Base-by-base conservation (phyloP, 2,113 vertebrate species). In the Xenus cinereus region DNA sequence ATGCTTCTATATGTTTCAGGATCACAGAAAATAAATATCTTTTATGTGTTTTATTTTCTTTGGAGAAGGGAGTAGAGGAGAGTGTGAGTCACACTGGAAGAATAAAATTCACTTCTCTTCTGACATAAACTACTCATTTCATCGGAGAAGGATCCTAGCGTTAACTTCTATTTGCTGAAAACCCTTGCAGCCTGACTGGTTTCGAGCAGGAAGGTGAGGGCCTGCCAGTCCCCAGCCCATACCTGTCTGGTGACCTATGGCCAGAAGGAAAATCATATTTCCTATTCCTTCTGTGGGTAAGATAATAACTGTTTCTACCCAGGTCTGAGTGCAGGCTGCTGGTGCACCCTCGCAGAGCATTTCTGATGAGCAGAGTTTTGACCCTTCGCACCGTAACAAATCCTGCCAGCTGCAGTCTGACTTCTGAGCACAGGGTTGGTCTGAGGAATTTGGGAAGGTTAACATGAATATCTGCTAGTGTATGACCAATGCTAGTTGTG, bases 21-120 rank as follows among this genome's bases (percentile, higher is more conserved):
- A 95, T 93, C 35, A 60, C 59, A 88, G 84, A 96, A 96, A 90
- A 92, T 63, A 87, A 93, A 91, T 87, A 53, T 57, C 27, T 91
- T 93, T 86, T 86, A 75, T 46, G 45, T 82, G 39, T 74, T 91
- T 86, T 91, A 68, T 96, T 97, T 94, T 94, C 59, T 90, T 93
- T 95, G 68, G 92, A 91, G 33, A 83, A 86, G 19, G 23, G 53
- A 87, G 35, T 75, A 64, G 54, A 62, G 53, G 57, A 93, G 60
- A 62, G 37, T 51, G 45, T 94, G 84, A 96, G 73, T 93, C 89
- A 93, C 67, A 86, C 43, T 51, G 45, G 66, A 86, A 78, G 82
- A 94, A 88, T 57, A 95, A 95, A 92, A 91, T 64, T 60, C 19
- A 86, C 64, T 86, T 91, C 27, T 88, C 37, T 74, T 92, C 88